A percentile compares a stretch with the other conserved stretches of the same genome.
Evolutionary conservation across 2,113 vertebrate genomes (phyloP).

Genomic region (Amia ocellicauda): DNA sequence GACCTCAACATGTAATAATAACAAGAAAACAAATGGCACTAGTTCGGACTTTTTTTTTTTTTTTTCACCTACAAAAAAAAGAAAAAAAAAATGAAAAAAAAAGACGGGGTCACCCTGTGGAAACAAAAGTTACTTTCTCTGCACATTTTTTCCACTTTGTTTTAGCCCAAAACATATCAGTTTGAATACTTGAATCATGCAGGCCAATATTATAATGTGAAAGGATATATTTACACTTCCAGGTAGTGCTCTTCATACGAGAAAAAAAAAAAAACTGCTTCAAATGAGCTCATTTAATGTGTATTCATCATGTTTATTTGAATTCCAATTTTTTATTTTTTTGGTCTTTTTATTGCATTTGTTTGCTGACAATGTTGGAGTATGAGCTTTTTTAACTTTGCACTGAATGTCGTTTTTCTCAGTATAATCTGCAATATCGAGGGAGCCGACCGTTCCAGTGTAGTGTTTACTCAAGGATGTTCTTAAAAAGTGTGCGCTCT

Average conservation of each 20-base stretch:
- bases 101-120: slow-evolving; percentile 83
- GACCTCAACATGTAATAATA: slow-evolving; percentile 71
- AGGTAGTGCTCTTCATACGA: slow-evolving; percentile 86
- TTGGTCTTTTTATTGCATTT: slow-evolving; percentile 52
- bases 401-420: slow-evolving; percentile 91
- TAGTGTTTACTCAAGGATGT: slow-evolving; percentile 97
- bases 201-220: slow-evolving; percentile 99
- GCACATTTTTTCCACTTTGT: slow-evolving; percentile 98
- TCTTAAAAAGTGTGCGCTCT: slow-evolving; percentile 81
- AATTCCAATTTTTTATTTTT: slow-evolving; percentile 70
- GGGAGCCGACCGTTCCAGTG: slow-evolving; percentile 86
- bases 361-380: slow-evolving; percentile 87
- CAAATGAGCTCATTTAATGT: slow-evolving; percentile 83
- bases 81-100: slow-evolving; percentile 44
- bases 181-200: slow-evolving; percentile 99
- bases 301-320: slow-evolving; percentile 82
- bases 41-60: slow-evolving; percentile 80
- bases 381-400: slow-evolving; percentile 94
- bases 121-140: slow-evolving; percentile 95
- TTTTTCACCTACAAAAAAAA: slow-evolving; percentile 73
- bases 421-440: slow-evolving; percentile 78
- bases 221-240: slow-evolving; percentile 98
- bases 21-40: slow-evolving; percentile 75
- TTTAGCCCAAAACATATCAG: slow-evolving; percentile 99
- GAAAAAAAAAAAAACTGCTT: slow-evolving; percentile 69